phyloP scores from a whole-genome alignment of 2,113 vertebrate genomes.

The Strigops habroptila region DNA sequence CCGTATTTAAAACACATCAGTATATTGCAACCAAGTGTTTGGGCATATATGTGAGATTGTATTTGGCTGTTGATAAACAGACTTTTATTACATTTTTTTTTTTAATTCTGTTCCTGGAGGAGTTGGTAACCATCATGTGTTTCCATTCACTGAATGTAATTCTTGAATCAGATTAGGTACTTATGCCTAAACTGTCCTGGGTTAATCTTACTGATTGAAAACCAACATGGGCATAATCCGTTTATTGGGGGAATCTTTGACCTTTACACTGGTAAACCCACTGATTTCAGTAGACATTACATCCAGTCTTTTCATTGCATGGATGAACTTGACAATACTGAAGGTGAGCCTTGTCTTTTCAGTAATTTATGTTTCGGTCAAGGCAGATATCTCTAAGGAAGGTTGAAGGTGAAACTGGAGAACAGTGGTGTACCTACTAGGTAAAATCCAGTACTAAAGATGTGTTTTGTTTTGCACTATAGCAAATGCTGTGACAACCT shows the following conservation, averaged over 20 bases:
- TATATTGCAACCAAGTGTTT: background rate
- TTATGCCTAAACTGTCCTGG: background rate
- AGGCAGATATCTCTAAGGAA: background rate
- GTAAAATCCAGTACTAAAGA: background rate
- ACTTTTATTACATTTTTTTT: background rate
- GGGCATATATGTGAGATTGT: background rate
- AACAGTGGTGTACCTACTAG: background rate
- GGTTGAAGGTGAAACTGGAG: background rate
- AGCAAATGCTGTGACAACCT: background rate
- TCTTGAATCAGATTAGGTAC: background rate
- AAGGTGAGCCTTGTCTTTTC: background rate
- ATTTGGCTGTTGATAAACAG: background rate
- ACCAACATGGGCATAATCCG: background rate
- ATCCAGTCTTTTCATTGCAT: background rate
- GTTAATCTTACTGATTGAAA: background rate
- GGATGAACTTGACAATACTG: background rate
- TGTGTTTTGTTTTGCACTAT: background rate
- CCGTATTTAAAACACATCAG: background rate
- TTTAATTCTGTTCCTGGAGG: background rate
- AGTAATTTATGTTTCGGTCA: background rate
- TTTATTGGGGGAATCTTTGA: background rate
- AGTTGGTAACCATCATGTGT: background rate
- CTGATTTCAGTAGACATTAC: background rate
- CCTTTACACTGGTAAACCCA: background rate
- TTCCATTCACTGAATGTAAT: background rate